These are phyloP conservation scores for Panagrolaimus sp. DNA, from an alignment of 1,140 invertebrate genomes.

Conservation along the genomic window DNA sequence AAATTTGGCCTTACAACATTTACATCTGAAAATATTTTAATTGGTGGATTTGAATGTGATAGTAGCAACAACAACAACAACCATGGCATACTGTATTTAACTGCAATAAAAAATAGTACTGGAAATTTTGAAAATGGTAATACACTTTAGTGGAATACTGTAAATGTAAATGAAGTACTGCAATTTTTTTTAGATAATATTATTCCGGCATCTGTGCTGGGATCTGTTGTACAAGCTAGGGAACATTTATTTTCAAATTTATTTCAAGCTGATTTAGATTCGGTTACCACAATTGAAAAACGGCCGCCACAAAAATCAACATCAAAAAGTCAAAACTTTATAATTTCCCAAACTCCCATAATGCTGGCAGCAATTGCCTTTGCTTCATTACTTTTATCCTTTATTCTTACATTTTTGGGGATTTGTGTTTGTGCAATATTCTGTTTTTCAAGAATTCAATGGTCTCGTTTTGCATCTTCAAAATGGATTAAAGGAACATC, in stretches of 20 bases:
- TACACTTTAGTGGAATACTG: no score
- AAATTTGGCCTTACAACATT: background rate
- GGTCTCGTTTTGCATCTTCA: background rate
- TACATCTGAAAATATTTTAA: background rate
- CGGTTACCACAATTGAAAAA: background rate
- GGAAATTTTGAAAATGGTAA: no score
- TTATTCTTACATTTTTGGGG: background rate
- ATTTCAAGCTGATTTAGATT: background rate
- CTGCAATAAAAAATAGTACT: no score
- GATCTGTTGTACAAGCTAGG: background rate
- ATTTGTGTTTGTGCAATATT: background rate
- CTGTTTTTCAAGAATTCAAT: background rate
- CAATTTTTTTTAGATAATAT: slow-evolving; percentile 8
- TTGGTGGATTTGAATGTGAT: slow-evolving; percentile 1
- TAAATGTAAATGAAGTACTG: background rate
- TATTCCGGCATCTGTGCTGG: background rate
- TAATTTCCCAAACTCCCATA: no score
- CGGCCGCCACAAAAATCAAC: background rate
- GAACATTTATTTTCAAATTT: background rate
- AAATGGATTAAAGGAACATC: background rate
- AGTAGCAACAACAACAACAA: background rate
- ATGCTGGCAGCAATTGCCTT: background rate
- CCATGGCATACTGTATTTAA: no score
- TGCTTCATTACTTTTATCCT: background rate
- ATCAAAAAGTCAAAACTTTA: background rate